A percentile compares a stretch with the other conserved stretches of the same genome.
phyloP scores from a whole-genome alignment of 1,140 invertebrate genomes.

The Saxidomus purpurata region DNA sequence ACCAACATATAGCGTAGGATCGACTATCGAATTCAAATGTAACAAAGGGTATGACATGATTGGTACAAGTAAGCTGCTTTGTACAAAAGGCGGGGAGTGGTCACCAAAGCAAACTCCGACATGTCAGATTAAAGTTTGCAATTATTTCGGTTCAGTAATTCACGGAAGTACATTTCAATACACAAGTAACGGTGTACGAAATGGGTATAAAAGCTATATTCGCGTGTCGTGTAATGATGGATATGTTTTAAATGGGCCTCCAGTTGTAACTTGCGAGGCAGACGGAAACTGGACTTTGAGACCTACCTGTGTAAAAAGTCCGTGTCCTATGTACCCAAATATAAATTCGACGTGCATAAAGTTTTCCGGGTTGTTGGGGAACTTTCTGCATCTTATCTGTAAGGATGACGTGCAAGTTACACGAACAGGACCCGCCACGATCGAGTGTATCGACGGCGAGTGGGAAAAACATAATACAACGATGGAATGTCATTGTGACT shows the following conservation, averaged over 20 bases:
- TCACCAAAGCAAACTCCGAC: not conserved
- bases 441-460: not conserved
- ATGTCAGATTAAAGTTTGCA: slow-evolving; percentile 19
- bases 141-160: slow-evolving; percentile 16
- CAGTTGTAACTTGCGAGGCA: not conserved
- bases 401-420: not conserved
- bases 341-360: slow-evolving; percentile 12
- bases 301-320: slow-evolving; percentile 12
- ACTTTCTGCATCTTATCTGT: not conserved
- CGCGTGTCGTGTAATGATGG: slow-evolving; percentile 9
- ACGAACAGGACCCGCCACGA: not conserved
- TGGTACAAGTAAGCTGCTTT: not conserved
- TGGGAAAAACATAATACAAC: not conserved
- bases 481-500: slow-evolving; percentile 28
- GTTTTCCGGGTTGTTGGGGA: not conserved
- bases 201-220: slow-evolving; percentile 18
- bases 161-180: slow-evolving; percentile 9
- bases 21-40: not conserved
- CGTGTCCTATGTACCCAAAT: not conserved
- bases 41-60: slow-evolving; percentile 27
- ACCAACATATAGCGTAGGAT: slow-evolving; percentile 6
- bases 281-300: slow-evolving; percentile 18
- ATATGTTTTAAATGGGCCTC: slow-evolving; percentile 19
- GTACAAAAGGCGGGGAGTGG: not conserved
- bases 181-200: not conserved